Percentiles rank a stretch among this genome's conserved stretches.
Evolutionary conservation across 2,888 invertebrate genomes (phyloP).

Genomic region (Miltochrista miniata): DNA sequence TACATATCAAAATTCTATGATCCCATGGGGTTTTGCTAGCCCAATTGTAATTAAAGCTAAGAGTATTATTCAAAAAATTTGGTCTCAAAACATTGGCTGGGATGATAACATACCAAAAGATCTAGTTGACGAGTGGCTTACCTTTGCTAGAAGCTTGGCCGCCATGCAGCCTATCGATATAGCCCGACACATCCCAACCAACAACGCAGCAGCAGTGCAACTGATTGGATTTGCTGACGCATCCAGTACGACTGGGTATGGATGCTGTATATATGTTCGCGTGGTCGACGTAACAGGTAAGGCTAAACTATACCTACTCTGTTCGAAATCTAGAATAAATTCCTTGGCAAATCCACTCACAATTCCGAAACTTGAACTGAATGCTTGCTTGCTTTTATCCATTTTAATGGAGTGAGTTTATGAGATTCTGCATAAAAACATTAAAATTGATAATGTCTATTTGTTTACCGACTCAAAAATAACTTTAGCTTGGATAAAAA

Average conservation of each 20-base stretch:
- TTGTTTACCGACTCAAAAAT: too few relatives aligned
- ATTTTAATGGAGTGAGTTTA: too few relatives aligned
- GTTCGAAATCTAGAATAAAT: not conserved
- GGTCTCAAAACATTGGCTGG: not conserved
- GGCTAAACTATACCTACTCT: not conserved
- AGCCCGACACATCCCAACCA: too few relatives aligned
- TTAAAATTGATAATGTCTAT: too few relatives aligned
- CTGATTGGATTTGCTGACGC: not conserved
- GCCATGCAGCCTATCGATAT: too few relatives aligned
- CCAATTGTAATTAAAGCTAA: too few relatives aligned
- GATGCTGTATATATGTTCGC: not conserved
- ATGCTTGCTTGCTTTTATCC: too few relatives aligned
- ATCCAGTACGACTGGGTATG: not conserved
- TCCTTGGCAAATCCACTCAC: not conserved
- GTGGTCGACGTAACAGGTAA: not conserved
- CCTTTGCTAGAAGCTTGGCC: not conserved
- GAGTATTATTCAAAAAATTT: not conserved
- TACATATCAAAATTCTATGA: not conserved
- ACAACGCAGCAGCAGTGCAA: not conserved
- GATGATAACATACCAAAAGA: not conserved
- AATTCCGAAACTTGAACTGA: too few relatives aligned
- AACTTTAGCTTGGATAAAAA: too few relatives aligned
- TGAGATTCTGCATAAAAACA: too few relatives aligned
- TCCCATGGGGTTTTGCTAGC: not conserved
- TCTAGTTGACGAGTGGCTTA: not conserved